These are phyloP conservation scores for Allygus modestus DNA, from an alignment of 2,888 invertebrate species.

Conservation along the genomic window DNA sequence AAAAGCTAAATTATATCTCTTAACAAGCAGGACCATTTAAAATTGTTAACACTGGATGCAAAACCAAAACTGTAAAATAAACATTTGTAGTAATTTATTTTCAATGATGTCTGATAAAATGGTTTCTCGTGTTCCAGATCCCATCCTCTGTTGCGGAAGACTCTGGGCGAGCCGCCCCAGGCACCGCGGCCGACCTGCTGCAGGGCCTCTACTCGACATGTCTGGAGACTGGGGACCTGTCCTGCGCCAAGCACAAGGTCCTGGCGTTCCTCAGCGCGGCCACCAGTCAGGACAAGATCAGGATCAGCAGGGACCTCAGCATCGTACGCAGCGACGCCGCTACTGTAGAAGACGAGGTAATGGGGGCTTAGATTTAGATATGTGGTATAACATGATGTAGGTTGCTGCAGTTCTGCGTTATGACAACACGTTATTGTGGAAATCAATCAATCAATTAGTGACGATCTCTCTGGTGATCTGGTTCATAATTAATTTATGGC, in stretches of 20 bases:
- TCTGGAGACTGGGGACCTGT: constrained; percentile 82
- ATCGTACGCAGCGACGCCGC: constrained; percentile 79
- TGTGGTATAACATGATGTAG: too few species aligned
- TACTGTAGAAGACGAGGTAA: constrained; percentile 56
- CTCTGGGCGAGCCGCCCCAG: background rate
- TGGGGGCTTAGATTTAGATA: background rate
- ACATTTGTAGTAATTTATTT: too few species aligned
- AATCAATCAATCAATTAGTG: background rate
- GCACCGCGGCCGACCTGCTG: constrained; percentile 80
- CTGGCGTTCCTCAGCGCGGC: constrained; percentile 77
- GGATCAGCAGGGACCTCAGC: constrained; percentile 86
- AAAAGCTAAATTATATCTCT: too few species aligned
- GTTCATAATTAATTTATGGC: too few species aligned
- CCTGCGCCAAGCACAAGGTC: constrained; percentile 88
- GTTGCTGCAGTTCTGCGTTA: background rate
- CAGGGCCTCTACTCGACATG: constrained; percentile 83
- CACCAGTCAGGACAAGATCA: constrained; percentile 78
- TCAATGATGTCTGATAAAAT: too few species aligned
- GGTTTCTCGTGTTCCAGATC: too few species aligned
- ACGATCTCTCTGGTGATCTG: background rate
- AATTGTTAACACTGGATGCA: too few species aligned
- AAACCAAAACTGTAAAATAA: too few species aligned
- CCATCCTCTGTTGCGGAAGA: background rate
- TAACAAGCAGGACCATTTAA: too few species aligned
- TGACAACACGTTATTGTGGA: background rate